These are phyloP conservation scores for Scaeva pyrastri DNA, from an alignment of 2,888 invertebrate species.

Conservation along the genomic window DNA sequence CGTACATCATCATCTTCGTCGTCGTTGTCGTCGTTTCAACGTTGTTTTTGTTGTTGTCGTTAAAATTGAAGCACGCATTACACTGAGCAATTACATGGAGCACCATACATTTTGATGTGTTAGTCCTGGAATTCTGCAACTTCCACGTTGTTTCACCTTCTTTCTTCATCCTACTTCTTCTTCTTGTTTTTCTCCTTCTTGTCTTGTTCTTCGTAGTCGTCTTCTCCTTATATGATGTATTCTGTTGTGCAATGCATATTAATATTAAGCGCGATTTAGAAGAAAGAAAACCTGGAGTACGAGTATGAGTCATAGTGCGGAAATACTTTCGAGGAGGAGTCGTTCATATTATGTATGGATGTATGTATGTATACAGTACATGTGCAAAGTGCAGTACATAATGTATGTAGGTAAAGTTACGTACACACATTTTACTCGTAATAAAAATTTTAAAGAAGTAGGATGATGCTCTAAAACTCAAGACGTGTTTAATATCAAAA, in stretches of 20 bases:
- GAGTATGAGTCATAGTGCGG: conserved; percentile 73
- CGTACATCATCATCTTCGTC: conserved; percentile 12
- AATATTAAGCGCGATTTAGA: conserved; percentile 45
- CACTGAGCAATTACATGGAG: conserved; percentile 62
- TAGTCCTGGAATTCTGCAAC: conserved; percentile 68
- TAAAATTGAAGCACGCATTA: conserved; percentile 68
- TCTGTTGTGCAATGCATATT: conserved; percentile 60
- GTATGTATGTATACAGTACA: background rate
- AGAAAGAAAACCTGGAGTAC: conserved; percentile 63
- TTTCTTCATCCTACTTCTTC: background rate
- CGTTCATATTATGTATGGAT: background rate
- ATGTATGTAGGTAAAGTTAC: too few relatives aligned
- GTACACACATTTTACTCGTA: background rate
- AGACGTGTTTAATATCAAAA: conserved; percentile 40
- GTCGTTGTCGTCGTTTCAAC: background rate
- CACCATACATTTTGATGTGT: conserved; percentile 66
- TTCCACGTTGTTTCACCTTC: conserved; percentile 57
- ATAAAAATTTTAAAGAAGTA: conserved; percentile 16
- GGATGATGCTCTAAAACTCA: conserved; percentile 54
- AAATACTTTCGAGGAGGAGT: conserved; percentile 66
- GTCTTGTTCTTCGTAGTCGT: background rate
- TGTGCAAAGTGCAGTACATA: too few relatives aligned
- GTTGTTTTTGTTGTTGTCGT: conserved; percentile 1
- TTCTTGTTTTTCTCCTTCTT: background rate
- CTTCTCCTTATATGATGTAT: conserved; percentile 18